Base-by-base conservation (phyloP, 2,113 vertebrate genomes). In the Chionomys nivalis region DNA sequence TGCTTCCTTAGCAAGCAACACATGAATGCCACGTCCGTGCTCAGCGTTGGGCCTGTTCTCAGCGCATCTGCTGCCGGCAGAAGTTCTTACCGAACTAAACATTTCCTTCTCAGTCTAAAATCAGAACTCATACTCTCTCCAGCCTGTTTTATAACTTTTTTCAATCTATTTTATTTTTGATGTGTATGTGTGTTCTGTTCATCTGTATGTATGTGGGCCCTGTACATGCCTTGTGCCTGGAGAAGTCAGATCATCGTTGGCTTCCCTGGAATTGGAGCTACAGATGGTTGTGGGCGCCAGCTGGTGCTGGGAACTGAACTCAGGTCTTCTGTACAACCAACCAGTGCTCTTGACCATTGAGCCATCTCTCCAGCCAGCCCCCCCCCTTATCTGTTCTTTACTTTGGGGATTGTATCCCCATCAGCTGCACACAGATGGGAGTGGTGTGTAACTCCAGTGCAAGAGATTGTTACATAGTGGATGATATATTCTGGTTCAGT, bases 1-100 rank as follows among this genome's bases (percentile, higher is more conserved):
- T 0, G 0, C 58, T 68, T 19, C 2, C 33, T 49, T 61, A 10
- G 76, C 14, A 17, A 31, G 39, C 2, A 21, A 7, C 11, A 0
- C 58, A 33, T 89, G 8, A 21, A 7, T 23, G 14, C 21, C 26
- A 47, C 3, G 0, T 39, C 36, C 3, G 16, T 36, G 0, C 33
- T 79, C 33, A 66, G n/a, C 11, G 6, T 11, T 55, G 28, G 21
- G 7, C 7, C 42, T 52, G 39, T 58, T 47, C 31, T 63, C 47
- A 26, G 33, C 90, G 24, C 42, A 65, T n/a, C 79, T 65, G 12
- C 91, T 55, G 2, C 31, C 39, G 55, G 44, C 89, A 91, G 36
- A 90, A 58, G 26, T 52, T 47, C 39, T 68, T 75, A 24, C 7
- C 24, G 4, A 58, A 21, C 28, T 31, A 9, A 12, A 73, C 33